Evolutionary conservation across 2,113 vertebrate species (phyloP), one percentile per base, ranked within the genome.

Genomic region (Prunella himalayana): DNA sequence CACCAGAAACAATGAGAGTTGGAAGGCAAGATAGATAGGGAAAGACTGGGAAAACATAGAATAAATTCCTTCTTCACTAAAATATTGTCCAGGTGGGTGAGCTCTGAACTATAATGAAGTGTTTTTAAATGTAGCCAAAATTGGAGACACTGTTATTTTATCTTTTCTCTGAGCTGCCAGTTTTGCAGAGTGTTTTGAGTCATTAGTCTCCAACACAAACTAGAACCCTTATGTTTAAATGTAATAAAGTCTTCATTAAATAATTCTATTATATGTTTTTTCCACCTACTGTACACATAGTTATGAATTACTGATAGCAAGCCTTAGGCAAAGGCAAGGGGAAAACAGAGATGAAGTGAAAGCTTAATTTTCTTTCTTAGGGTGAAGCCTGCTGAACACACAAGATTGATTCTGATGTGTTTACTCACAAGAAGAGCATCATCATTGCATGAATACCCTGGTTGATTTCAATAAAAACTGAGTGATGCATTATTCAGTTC

Each of bases 401-500:
- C 11, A 42, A 82, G 90, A 82, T 54, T 50, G 93, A 86, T 82
- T 92, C 73, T 30, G 81, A 65, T 70, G 57, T 65, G 64, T 93
- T 96, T 97, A 90, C 93, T 83, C 71, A 72, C 85, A 83, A 85
- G 91, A 91, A 69, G 2, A 90, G 68, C 64, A 91, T 30, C 90
- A 90, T 83, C 85, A 56, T 5, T 81, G 87, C 82, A 71, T 70
- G 59, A 90, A 88, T 15, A 95, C 82, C 53, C 76, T 77, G 54
- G 54, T 47, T 96, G 72, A 86, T 93, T 94, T 91, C 85, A 81
- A 7, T 66, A 59, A 86, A 80, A 90, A 83, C 60, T 66, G 27
- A 77, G 71, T 13, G 39, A 92, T 92, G 80, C 82, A 95, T 95
- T 95, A 95, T 94, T 95, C 94, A 93, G 51, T 37, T 85, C 51